A percentile compares a stretch with the other conserved stretches of the same genome.
phyloP scores from a whole-genome alignment of 2,797 vertebrate species.

The Percopsis omiscomaycus region DNA sequence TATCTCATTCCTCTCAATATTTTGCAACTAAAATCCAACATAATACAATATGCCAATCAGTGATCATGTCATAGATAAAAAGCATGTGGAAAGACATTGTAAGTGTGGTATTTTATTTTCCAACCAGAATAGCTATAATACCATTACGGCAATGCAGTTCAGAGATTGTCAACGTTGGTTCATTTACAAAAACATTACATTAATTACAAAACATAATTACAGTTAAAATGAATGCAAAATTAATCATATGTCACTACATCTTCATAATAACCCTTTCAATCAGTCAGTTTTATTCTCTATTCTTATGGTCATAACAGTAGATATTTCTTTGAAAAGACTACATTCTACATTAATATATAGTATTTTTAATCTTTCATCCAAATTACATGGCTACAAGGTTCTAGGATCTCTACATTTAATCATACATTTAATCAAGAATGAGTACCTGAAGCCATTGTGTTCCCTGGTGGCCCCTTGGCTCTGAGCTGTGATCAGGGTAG shows the following conservation, averaged over 20 bases:
- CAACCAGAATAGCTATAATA: too few species aligned
- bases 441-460: slow-evolving; percentile 23
- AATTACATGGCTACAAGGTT: background rate
- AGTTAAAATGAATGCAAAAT: too few species aligned
- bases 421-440: slow-evolving; percentile 19
- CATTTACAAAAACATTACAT: too few species aligned
- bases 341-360: too few species aligned
- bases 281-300: too few species aligned
- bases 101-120: too few species aligned
- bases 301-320: too few species aligned
- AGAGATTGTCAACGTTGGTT: background rate
- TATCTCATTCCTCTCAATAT: slow-evolving; percentile 52
- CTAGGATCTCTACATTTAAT: slow-evolving; percentile 20
- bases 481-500: slow-evolving; percentile 14
- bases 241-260: too few species aligned
- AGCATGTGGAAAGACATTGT: background rate
- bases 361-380: too few species aligned
- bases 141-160: background rate
- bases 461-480: slow-evolving; percentile 27
- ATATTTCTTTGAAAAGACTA: too few species aligned
- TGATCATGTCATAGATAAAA: slow-evolving; percentile 29
- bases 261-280: too few species aligned
- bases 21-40: slow-evolving; percentile 36
- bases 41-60: slow-evolving; percentile 16
- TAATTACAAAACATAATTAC: too few species aligned